phyloP scores from a whole-genome alignment of 2,888 invertebrate species.

The Thymelicus acteon region DNA sequence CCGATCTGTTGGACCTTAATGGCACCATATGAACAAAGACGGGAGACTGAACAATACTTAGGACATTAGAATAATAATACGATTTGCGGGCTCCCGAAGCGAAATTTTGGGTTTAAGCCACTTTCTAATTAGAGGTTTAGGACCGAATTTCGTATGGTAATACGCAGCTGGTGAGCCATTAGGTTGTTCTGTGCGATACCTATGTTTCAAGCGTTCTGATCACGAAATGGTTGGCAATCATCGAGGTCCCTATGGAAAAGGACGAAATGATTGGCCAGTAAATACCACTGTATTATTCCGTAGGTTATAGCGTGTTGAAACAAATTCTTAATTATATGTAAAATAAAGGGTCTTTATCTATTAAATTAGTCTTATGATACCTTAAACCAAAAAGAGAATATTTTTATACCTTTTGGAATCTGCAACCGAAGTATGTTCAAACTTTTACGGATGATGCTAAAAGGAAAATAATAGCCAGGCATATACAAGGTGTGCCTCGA shows the following conservation, averaged over 20 bases:
- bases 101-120: slow-evolving; percentile 43
- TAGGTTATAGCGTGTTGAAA: no score
- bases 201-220: slow-evolving; percentile 21
- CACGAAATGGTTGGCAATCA: slow-evolving; percentile 12
- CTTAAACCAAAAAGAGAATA: no score
- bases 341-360: no score
- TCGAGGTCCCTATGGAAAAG: background rate
- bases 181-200: slow-evolving; percentile 27
- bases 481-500: no score
- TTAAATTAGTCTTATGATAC: no score
- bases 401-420: no score
- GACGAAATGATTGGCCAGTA: background rate
- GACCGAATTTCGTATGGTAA: slow-evolving; percentile 69
- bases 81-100: slow-evolving; percentile 49
- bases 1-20: slow-evolving; percentile 53
- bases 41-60: slow-evolving; percentile 46
- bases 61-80: slow-evolving; percentile 73
- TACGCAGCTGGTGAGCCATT: slow-evolving; percentile 51
- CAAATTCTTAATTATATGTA: no score
- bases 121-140: slow-evolving; percentile 60
- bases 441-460: no score
- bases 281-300: no score
- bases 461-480: no score
- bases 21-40: slow-evolving; percentile 46
- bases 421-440: no score